A percentile compares a stretch with the other conserved stretches of the same genome.
These are phyloP conservation scores for Petroica traversi DNA, from an alignment of 2,113 vertebrate genomes.

Conservation along the genomic window DNA sequence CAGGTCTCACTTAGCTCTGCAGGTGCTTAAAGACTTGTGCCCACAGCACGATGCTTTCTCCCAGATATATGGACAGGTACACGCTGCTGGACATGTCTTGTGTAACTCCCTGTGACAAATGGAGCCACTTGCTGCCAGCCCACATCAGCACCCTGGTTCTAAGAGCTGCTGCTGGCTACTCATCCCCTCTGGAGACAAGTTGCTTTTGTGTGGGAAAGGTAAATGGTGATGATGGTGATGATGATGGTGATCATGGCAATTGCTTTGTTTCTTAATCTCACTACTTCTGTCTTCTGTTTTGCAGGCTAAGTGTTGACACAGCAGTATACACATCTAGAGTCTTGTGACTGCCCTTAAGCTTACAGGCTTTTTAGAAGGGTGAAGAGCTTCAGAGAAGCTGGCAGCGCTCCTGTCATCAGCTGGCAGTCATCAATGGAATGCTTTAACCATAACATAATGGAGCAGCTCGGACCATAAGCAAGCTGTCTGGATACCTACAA, in stretches of 20 bases:
- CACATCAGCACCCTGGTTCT: accelerated
- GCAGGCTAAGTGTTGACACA: neutral
- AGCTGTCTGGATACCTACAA: neutral
- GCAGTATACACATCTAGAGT: neutral
- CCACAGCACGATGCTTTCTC: neutral
- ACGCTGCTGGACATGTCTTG: accelerated
- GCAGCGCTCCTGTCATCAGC: neutral
- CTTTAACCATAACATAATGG: neutral
- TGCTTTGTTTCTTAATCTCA: neutral
- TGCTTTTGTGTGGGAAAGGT: neutral
- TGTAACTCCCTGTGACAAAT: neutral
- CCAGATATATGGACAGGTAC: neutral
- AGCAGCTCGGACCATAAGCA: neutral
- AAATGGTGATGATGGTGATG: neutral
- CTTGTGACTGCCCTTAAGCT: neutral
- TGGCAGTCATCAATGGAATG: neutral
- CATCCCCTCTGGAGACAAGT: neutral
- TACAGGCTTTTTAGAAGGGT: neutral
- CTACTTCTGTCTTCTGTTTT: neutral
- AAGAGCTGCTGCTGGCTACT: neutral
- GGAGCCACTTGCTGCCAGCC: neutral
- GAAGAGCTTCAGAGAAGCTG: neutral
- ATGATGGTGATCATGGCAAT: neutral
- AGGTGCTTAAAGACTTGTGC: neutral
- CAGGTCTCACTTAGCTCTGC: neutral